These are phyloP conservation scores for Corythoichthys intestinalis DNA, from an alignment of 2,113 vertebrate species.

Conservation along the genomic window DNA sequence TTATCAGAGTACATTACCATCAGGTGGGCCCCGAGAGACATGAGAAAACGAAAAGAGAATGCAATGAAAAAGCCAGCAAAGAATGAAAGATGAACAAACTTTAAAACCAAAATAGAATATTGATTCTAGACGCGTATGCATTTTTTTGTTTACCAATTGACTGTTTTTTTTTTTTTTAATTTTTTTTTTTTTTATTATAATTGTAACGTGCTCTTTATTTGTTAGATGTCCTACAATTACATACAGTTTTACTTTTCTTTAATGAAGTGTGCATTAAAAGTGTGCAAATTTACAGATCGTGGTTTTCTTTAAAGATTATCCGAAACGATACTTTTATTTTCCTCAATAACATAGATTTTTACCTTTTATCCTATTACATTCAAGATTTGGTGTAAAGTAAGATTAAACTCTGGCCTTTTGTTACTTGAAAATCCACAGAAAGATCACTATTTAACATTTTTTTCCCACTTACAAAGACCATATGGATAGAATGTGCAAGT, in stretches of 20 bases:
- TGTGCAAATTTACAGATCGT: neutral
- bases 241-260: neutral
- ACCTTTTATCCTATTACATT: neutral
- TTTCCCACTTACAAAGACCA: too few species aligned
- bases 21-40: constrained; percentile 56
- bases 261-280: neutral
- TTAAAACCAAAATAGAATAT: constrained; percentile 36
- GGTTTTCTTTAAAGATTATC: neutral
- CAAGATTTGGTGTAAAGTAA: neutral
- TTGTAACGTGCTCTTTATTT: neutral
- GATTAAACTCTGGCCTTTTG: constrained; percentile 9
- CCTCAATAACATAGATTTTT: neutral
- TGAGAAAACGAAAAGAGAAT: constrained; percentile 40
- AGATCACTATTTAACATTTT: neutral
- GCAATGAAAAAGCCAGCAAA: constrained; percentile 10
- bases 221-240: neutral
- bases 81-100: constrained; percentile 39
- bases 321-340: constrained; percentile 3
- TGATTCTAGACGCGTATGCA: neutral
- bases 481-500: too few species aligned
- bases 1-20: constrained; percentile 58
- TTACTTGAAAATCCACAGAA: constrained; percentile 16
- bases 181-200: too few species aligned
- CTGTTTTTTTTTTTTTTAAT: too few species aligned
- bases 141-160: neutral